Evolutionary conservation across 2,888 invertebrate species (phyloP), one percentile per base, ranked within the genome.

Genomic region (Azorinus chamasolen): DNA sequence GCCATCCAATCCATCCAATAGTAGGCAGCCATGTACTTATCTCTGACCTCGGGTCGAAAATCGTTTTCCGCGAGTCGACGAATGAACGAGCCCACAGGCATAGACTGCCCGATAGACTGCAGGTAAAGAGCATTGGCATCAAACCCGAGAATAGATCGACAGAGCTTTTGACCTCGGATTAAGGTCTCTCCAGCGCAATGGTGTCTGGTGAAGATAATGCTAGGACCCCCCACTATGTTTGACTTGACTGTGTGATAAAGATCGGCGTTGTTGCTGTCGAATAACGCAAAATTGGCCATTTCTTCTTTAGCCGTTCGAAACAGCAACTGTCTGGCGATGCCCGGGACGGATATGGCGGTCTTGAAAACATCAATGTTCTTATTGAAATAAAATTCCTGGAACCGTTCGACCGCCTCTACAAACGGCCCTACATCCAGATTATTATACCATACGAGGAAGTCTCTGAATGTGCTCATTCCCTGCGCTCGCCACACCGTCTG

Each of bases 371-470:
- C 83, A 6, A 83, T 64, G 0, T 63, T 64, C 53, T 78, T 71
- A 0, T 78, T 54, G 48, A 65, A 61, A 65, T 82, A 84, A 53
- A 82, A 82, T 2, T 54, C 8, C 14, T 71, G 72, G 39, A 80
- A 74, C 10, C 62, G 59, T 10, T 66, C 51, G 2, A 83, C 70
- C 10, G 83, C 86, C 16, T 57, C 63, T 14, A 83, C 66, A 45
- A 85, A 79, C 1, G 81, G 75, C 3, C 22, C 53, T 2, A 84
- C 78, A 27, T 79, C 84, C 39, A 71, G 48, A 58, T 78, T 79
- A 48, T 82, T 84, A 43, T 84, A 83, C 76, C 82, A 86, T 0
- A 62, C 66, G 2, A 85, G 65, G 53, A 83, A 85, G 46, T 85
- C 83, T 18, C 48, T 12, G 39, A 83, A 70, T 0, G 71, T 77